Percentiles rank a stretch among this genome's conserved stretches.
These are phyloP conservation scores for Chiloscyllium punctatum DNA, from an alignment of 2,797 vertebrate species.

Conservation along the genomic window DNA sequence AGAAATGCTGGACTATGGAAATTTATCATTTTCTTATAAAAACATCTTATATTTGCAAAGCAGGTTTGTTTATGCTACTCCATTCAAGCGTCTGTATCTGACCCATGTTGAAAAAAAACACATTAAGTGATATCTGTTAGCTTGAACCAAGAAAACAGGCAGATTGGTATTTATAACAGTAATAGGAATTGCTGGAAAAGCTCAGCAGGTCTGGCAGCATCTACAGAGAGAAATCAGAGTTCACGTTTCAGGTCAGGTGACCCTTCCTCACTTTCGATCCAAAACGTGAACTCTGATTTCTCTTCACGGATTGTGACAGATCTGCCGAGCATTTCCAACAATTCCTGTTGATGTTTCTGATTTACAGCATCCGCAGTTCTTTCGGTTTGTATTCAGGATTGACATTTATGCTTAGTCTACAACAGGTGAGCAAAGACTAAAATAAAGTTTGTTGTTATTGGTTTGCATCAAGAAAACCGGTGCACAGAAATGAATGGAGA, in stretches of 20 bases:
- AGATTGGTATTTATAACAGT: not conserved
- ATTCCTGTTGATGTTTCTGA: no score
- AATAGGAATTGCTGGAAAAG: no score
- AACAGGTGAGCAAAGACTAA: not conserved
- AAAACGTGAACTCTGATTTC: no score
- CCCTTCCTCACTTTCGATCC: no score
- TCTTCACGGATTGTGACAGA: no score
- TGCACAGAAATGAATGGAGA: not conserved
- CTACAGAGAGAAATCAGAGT: no score
- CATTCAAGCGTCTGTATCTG: not conserved
- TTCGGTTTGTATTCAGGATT: not conserved
- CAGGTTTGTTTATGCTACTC: not conserved
- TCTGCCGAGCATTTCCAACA: no score
- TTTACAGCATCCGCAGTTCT: no score
- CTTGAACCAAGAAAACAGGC: not conserved
- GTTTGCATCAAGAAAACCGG: not conserved
- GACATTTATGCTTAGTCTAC: constrained; percentile 25
- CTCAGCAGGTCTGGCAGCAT: no score
- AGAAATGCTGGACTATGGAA: not conserved
- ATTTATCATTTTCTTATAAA: not conserved
- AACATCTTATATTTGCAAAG: not conserved
- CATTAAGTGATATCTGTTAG: not conserved
- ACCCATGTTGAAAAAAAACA: not conserved
- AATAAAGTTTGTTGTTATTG: not conserved
- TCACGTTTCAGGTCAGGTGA: no score